A percentile compares a stretch with the other conserved stretches of the same genome.
Conservation (phyloP, 2,113 vertebrate species). For the Pseudolaguvia tuberculata region DNA sequence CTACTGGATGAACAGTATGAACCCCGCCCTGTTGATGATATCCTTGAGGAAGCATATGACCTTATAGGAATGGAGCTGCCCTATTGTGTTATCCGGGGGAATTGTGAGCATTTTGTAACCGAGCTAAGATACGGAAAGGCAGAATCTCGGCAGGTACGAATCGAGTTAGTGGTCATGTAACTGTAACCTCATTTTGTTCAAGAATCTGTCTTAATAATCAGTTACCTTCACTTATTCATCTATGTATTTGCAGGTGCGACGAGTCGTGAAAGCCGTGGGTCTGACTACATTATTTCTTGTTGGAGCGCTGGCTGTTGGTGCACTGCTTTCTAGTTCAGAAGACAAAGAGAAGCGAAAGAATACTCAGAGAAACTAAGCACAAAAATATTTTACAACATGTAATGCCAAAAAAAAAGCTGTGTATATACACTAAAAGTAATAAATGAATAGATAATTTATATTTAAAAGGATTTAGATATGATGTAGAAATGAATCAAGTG, state of each 20-base stretch:
- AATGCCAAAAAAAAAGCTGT: no score
- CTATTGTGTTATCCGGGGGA: conserved; percentile 58
- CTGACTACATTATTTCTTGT: conserved; percentile 5
- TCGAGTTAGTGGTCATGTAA: neutral
- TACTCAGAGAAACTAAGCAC: conserved; percentile 43
- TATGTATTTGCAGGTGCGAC: conserved; percentile 52
- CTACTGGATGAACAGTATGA: conserved; percentile 57
- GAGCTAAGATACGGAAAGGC: conserved; percentile 70
- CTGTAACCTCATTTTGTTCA: neutral
- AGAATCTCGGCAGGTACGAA: conserved; percentile 74
- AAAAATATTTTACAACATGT: no score
- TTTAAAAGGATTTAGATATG: no score
- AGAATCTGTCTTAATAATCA: neutral
- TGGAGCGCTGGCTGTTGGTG: conserved; percentile 37
- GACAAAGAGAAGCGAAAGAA: conserved; percentile 53
- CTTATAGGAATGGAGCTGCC: conserved; percentile 53
- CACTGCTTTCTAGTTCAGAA: conserved; percentile 40
- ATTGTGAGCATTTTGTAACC: conserved; percentile 78
- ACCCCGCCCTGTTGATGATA: conserved; percentile 45
- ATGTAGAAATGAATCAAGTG: no score
- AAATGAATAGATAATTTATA: no score
- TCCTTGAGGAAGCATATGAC: conserved; percentile 55
- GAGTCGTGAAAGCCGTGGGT: conserved; percentile 42
- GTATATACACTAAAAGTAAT: no score
- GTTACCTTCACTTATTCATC: neutral